These are phyloP conservation scores for Umimayanthus chanpuru DNA, from an alignment of 92 coral and sea anemone genomes.

Conservation along the genomic window DNA sequence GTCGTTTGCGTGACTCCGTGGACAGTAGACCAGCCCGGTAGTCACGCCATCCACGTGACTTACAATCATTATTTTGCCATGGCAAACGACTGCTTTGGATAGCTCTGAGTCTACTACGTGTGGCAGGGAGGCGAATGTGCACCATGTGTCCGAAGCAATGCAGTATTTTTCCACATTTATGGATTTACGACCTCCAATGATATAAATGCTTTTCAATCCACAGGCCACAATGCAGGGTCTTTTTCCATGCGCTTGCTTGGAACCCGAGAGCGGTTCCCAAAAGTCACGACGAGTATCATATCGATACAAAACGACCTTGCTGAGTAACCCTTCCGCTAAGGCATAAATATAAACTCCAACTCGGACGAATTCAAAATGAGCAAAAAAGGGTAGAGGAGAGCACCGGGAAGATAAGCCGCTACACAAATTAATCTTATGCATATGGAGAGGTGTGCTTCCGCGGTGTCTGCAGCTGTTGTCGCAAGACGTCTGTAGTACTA, in stretches of 20 bases:
- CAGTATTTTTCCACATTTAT: slow-evolving; percentile 2
- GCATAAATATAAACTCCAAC: slow-evolving; percentile 2
- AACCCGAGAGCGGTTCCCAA: not conserved
- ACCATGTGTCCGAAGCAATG: slow-evolving; percentile 5
- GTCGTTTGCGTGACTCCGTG: not conserved
- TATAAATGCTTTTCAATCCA: not conserved
- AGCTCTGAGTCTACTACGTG: not conserved
- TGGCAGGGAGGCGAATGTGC: slow-evolving; percentile 8
- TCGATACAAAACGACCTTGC: slow-evolving; percentile 13
- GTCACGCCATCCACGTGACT: slow-evolving; percentile 24
- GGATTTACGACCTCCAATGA: slow-evolving; percentile 13
- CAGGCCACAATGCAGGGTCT: not conserved
- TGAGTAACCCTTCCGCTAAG: not conserved
- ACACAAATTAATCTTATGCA: not conserved
- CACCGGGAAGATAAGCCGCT: not conserved
- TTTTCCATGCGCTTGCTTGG: not conserved
- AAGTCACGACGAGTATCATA: slow-evolving; percentile 11
- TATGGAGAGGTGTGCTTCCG: not conserved
- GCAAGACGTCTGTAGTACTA: not conserved
- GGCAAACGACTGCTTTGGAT: not conserved
- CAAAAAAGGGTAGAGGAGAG: not conserved
- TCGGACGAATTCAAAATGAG: slow-evolving; percentile 6
- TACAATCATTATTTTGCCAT: not conserved
- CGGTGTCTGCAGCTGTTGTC: not conserved
- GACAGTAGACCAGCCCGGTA: not conserved